Percentiles rank a stretch among this genome's conserved stretches.
These are phyloP conservation scores for Ferdinandea cuprea DNA, from an alignment of 2,888 invertebrate genomes.

Conservation along the genomic window DNA sequence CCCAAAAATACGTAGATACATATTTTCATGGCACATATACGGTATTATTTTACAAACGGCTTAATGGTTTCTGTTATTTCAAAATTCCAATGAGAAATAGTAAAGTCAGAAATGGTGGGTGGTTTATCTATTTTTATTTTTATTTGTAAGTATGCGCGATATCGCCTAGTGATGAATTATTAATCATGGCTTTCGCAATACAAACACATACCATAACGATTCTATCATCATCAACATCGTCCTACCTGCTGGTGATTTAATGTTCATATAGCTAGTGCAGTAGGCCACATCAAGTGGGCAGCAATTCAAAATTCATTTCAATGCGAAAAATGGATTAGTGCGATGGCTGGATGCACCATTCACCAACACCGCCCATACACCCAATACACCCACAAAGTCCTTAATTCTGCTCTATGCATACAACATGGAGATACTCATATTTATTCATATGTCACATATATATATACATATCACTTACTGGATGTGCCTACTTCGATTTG, in stretches of 20 bases:
- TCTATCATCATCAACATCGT: background rate
- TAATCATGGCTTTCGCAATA: too few relatives aligned
- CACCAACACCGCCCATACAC: constrained; percentile 44
- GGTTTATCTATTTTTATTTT: too few relatives aligned
- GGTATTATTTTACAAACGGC: too few relatives aligned
- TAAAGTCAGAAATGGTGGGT: too few relatives aligned
- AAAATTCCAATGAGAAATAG: too few relatives aligned
- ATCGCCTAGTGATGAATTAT: too few relatives aligned
- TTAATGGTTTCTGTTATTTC: too few relatives aligned
- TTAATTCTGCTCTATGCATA: constrained; percentile 33
- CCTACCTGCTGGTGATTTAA: constrained; percentile 7
- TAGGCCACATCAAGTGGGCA: constrained; percentile 45
- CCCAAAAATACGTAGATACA: too few relatives aligned
- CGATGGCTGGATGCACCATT: constrained; percentile 27
- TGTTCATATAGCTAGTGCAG: constrained; percentile 15
- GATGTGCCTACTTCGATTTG: background rate
- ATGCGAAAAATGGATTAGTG: constrained; percentile 64
- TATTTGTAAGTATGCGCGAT: too few relatives aligned
- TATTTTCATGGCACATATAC: too few relatives aligned
- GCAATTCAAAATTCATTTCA: constrained; percentile 64
- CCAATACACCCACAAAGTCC: constrained; percentile 46
- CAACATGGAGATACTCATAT: background rate
- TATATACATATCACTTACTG: constrained; percentile 1
- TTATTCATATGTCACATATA: background rate
- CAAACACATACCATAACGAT: constrained; percentile 4